Evolutionary conservation across 2,797 vertebrate genomes (phyloP), one percentile per base, ranked within the genome.

Genomic region (Neoniphon sammara): DNA sequence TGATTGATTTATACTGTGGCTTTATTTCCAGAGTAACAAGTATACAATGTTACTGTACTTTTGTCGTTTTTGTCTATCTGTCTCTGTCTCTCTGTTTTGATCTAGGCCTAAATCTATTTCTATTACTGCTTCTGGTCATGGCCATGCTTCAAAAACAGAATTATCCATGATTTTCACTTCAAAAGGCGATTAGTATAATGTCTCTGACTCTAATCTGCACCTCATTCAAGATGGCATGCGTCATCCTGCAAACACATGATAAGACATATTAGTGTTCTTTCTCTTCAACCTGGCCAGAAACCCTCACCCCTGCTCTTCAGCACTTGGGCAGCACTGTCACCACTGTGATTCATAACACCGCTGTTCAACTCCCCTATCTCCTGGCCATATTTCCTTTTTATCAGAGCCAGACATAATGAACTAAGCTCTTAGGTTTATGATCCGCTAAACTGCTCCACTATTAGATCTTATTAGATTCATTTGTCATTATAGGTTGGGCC

Each of bases 401-500:
- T 91, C 81, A 70, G 81, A 78, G 84, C 77, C 81, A 88, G 88
- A 85, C 84, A 84, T 88, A 86, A 87, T 91, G 85, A 88, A 85
- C 71, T 70, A 75, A 85, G 81, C 86, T 74, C 85, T 90, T 85
- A 81, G 82, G 56, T 89, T 91, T 87, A 93, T 87, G 83, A 85
- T 82, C 87, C 89, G 47, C 87, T 89, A 89, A 91, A 91, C 83
- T 74, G 85, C 85, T 84, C 80, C 82, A 82, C 81, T 86, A 87
- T 91, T 90, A 69, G 78, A 84, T 87, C 83, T 88, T 85, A 90
- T 87, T 87, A 83, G 81, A 91, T 87, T 90, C 75, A 88, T 91
- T 87, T 91, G 74, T 92, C 81, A 87, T 86, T 85, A 89, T 82
- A 91, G 86, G 80, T 73, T 66, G 73, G 86, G 83, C 82, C 84